phyloP scores from a whole-genome alignment of 2,888 invertebrate species.

The Eustalomyia histrio region DNA sequence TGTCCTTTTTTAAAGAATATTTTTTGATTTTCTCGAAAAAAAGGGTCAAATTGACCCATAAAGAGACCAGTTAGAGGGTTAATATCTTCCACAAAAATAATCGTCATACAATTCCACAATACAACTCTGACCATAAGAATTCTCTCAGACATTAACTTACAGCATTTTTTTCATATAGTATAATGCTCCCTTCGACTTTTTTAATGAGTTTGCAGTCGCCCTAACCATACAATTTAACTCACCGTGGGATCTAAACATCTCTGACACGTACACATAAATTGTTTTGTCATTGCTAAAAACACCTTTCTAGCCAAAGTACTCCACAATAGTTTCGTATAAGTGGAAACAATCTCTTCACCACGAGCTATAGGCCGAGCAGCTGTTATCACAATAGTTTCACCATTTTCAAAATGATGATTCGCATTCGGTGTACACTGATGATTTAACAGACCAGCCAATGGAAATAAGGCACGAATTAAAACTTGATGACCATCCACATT shows the following conservation, averaged over 20 bases:
- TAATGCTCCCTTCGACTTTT: too few species aligned
- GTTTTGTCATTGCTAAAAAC: slow-evolving; percentile 83
- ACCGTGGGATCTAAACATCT: slow-evolving; percentile 85
- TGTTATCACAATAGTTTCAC: slow-evolving; percentile 82
- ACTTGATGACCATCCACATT: slow-evolving; percentile 72
- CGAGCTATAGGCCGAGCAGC: slow-evolving; percentile 82
- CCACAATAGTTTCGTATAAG: slow-evolving; percentile 86
- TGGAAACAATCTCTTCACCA: slow-evolving; percentile 84
- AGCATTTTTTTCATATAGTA: too few species aligned
- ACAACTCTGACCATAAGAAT: too few species aligned
- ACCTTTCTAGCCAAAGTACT: slow-evolving; percentile 84
- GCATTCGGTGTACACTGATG: slow-evolving; percentile 88
- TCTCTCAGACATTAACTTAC: too few species aligned
- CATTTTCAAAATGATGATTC: slow-evolving; percentile 83
- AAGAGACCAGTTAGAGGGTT: too few species aligned
- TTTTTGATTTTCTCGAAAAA: too few species aligned
- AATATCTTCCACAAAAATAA: too few species aligned
- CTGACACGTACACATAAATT: slow-evolving; percentile 84
- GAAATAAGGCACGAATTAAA: slow-evolving; percentile 84
- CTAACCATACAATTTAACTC: slow-evolving; percentile 81
- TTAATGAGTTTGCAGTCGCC: too few species aligned
- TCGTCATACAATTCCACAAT: too few species aligned
- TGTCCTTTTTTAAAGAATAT: too few species aligned
- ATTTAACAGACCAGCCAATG: slow-evolving; percentile 85
- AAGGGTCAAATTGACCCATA: too few species aligned